A percentile compares a stretch with the other conserved stretches of the same genome.
These are phyloP conservation scores for Peribatodes rhomboidaria DNA, from an alignment of 2,888 invertebrate species.

Conservation along the genomic window DNA sequence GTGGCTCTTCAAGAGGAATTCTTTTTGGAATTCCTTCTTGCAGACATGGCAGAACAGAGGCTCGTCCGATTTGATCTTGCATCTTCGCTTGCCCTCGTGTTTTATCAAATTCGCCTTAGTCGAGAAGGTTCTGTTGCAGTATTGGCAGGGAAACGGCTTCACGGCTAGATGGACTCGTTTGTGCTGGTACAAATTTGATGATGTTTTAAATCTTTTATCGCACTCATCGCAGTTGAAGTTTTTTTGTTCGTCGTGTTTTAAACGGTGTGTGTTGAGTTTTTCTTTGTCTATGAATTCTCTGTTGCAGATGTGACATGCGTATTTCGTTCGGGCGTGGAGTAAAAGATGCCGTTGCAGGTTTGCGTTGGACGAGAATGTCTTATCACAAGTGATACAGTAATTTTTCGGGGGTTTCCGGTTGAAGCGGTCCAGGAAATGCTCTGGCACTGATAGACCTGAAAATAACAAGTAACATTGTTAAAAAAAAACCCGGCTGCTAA, in stretches of 20 bases:
- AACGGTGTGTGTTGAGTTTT: conserved; percentile 44
- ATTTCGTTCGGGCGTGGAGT: conserved; percentile 42
- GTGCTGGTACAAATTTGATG: conserved; percentile 62
- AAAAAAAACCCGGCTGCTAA: too few relatives aligned
- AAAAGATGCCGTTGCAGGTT: conserved; percentile 50
- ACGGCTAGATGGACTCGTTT: conserved; percentile 52
- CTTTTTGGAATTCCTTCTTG: conserved; percentile 51
- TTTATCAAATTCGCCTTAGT: conserved; percentile 51
- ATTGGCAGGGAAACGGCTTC: conserved; percentile 52
- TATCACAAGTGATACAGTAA: conserved; percentile 49
- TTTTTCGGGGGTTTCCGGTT: conserved; percentile 1
- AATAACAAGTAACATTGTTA: too few relatives aligned
- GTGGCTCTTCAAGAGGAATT: conserved; percentile 52
- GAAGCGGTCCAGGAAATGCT: conserved; percentile 23
- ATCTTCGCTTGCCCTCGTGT: conserved; percentile 49
- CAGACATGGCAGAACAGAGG: conserved; percentile 50
- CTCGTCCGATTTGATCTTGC: conserved; percentile 35
- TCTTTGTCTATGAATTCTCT: conserved; percentile 42
- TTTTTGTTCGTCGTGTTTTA: conserved; percentile 45
- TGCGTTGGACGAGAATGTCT: conserved; percentile 45
- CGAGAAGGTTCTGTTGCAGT: conserved; percentile 52
- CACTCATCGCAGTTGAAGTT: conserved; percentile 57
- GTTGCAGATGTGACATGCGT: conserved; percentile 47
- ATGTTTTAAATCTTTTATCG: conserved; percentile 57
- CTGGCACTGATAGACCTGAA: conserved; percentile 59